Base-by-base conservation (phyloP, 2,113 vertebrate species). In the Sciurus niger region DNA sequence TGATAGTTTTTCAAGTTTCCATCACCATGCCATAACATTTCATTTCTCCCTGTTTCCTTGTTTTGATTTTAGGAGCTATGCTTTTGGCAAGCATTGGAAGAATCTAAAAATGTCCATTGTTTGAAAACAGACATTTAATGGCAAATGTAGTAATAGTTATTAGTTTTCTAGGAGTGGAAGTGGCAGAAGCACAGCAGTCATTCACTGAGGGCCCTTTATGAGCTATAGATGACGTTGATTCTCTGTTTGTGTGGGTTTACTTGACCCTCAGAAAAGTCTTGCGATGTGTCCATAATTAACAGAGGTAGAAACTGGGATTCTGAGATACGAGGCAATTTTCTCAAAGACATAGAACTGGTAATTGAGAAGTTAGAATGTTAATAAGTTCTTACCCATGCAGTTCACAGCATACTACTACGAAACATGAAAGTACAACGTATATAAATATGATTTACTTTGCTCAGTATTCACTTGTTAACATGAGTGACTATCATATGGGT, bases 71-170 rank as follows among this genome's bases (percentile, higher is more conserved):
- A 95, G 60, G 24, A 93, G 24, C 6, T 74, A 82, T 70, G 25
- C 32, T 92, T 97, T 96, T 94, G 85, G 40, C n/a, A 91, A 86
- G 48, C 32, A 70, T 3, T 86, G 17, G 46, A 84, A 79, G 48
- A 93, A 70, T 60, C 63, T 86, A 79, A 95, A 96, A 94, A 72
- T 84, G 43, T 28, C 16, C 37, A 76, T 11, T 91, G 55, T 72
- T 93, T 93, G 82, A 86, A 97, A 92, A 93, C 32, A 85, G 84
- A 77, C 16, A 94, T 89, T 89, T 68, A 86, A 91, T 93, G 68
- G 82, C 90, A 86, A 89, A 96, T 76, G 51, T 51, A 79, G 10
- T 48, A 60, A 55, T 28, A 65, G 17, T 25, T 53, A 89, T 53
- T 79, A 16, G 32, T 84, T 94, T 74, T 17, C 34, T 87, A 32